Base-by-base conservation (phyloP, 1,140 invertebrate genomes). In the Pentalonia nigronervosa region DNA sequence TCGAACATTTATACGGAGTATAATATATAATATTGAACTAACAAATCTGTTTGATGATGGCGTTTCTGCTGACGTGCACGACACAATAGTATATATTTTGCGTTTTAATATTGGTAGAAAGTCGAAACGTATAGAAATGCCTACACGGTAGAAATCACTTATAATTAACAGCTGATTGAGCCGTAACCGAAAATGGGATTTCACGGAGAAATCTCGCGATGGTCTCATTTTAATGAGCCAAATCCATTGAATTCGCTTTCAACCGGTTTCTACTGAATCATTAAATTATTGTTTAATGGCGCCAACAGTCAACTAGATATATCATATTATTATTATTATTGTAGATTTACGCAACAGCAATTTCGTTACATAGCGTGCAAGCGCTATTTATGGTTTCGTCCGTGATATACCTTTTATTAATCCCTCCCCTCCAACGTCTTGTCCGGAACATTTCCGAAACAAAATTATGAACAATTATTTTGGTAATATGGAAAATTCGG, bases 381-480 rank as follows among this genome's bases (percentile, higher is more conserved):
- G 84, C 25, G 45, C 45, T 25, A 86, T 86, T 86, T 30, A 45
- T 86, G 83, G 36, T 41, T 86, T 86, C 23, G 17, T 3, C 21
- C 23, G 9, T 14, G 6, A 86, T 41, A 45, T 4, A 86, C 45
- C 25, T 8, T 47, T 76, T 86, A 47, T 30, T 47, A 41, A 25
- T 86, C 9, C 11, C 11, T 48, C 41, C 7, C 14, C 25, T 47
- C 23, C 2, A 1, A 47, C 30, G 4, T 17, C 30, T 76, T 76
- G 30, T 76, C 14, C 14, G n/a, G 4, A 11, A 30, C 9, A 45
- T 86, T n/a, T 86, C 4, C 14, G 45, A 47, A 86, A 47, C 45
- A 86, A 47, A 86, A 86, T 86, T 14, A 30, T 86, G 83, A 86
- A 86, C 47, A 86, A 48, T 86, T 86, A 47, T 48, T 47, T 47